Conservation (phyloP, 2,888 invertebrate species). For the Nomada lathburiana region DNA sequence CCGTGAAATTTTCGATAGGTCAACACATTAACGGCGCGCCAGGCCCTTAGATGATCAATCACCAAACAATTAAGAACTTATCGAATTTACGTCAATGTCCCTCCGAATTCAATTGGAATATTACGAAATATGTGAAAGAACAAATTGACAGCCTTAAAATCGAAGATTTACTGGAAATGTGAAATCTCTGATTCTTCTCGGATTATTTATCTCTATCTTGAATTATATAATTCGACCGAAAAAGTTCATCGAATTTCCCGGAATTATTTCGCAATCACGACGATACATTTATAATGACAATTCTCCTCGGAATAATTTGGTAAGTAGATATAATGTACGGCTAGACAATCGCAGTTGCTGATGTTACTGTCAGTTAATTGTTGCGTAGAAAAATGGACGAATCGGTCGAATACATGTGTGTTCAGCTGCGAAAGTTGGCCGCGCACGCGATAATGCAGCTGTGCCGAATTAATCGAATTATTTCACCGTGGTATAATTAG, state of each 20-base stretch:
- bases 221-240: too few relatives aligned
- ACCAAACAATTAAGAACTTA: too few relatives aligned
- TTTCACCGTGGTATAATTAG: slow-evolving; percentile 57
- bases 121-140: too few relatives aligned
- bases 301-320: neutral
- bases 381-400: neutral
- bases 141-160: neutral
- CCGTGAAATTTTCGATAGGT: neutral
- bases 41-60: too few relatives aligned
- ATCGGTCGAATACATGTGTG: slow-evolving; percentile 9
- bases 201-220: neutral
- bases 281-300: neutral
- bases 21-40: neutral
- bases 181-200: neutral
- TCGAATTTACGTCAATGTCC: neutral
- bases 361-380: neutral
- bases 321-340: neutral
- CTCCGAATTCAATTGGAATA: neutral
- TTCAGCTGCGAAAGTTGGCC: slow-evolving; percentile 20
- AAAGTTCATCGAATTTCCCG: neutral
- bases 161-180: neutral
- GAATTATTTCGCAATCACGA: neutral
- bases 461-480: slow-evolving; percentile 61
- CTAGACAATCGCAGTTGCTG: neutral
- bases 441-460: slow-evolving; percentile 48